phyloP scores from a whole-genome alignment of 2,113 vertebrate species.

The Shinisaurus crocodilurus region DNA sequence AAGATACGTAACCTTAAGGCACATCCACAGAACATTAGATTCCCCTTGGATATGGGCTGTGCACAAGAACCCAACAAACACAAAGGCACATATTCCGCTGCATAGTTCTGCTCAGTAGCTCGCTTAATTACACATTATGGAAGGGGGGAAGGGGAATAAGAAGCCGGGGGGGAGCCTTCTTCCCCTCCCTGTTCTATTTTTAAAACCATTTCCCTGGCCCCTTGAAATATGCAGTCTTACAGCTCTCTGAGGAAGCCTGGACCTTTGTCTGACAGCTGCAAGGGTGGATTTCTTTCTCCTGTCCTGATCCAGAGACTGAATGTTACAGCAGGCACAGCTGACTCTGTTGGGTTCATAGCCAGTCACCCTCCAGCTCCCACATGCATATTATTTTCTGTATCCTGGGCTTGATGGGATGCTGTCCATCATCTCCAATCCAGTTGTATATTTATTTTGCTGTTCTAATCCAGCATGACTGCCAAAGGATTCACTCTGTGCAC shows the following conservation, averaged over 20 bases:
- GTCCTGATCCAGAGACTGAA: constrained; percentile 47
- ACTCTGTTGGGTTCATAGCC: constrained; percentile 50
- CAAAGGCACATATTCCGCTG: background rate
- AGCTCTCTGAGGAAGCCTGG: constrained; percentile 55
- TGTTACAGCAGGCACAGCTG: constrained; percentile 53
- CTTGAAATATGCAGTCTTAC: constrained; percentile 35
- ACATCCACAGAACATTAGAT: background rate
- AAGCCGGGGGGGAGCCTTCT: background rate
- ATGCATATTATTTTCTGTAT: constrained; percentile 30
- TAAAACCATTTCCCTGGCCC: constrained; percentile 36
- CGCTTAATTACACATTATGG: background rate
- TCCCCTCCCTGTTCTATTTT: constrained; percentile 33
- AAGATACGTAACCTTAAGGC: background rate
- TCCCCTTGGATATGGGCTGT: background rate
- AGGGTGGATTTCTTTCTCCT: constrained; percentile 39
- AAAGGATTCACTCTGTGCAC: constrained; percentile 41
- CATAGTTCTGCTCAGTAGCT: background rate
- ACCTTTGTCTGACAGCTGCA: constrained; percentile 61
- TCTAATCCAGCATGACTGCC: constrained; percentile 40
- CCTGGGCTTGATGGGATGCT: constrained; percentile 59
- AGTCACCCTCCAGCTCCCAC: constrained; percentile 33
- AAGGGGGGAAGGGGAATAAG: background rate
- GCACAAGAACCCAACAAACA: background rate
- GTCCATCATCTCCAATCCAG: constrained; percentile 64
- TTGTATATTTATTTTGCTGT: constrained; percentile 55